Evolutionary conservation across 2,888 invertebrate genomes (phyloP).

Genomic region (Mesoligia furuncula): DNA sequence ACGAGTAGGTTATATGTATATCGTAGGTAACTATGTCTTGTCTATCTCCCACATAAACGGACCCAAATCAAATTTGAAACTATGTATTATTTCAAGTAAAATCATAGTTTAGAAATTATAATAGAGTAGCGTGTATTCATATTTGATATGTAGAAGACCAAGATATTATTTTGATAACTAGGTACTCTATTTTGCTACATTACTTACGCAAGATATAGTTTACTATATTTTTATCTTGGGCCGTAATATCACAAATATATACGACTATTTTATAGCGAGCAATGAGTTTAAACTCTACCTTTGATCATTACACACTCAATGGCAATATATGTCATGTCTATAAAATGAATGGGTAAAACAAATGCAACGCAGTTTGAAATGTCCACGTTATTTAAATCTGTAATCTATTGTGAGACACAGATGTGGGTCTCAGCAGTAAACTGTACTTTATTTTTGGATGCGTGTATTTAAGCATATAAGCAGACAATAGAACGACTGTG

Average conservation of each 20-base stretch:
- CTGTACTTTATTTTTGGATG: slow-evolving; percentile 52
- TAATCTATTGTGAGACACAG: slow-evolving; percentile 36
- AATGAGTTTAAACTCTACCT: slow-evolving; percentile 27
- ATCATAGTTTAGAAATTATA: slow-evolving; percentile 27
- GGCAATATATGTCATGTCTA: slow-evolving; percentile 29
- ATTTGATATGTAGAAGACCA: slow-evolving; percentile 14
- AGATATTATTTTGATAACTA: slow-evolving; percentile 27
- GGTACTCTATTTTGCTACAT: slow-evolving; percentile 29
- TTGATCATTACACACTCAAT: slow-evolving; percentile 32
- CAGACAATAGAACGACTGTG: slow-evolving; percentile 49
- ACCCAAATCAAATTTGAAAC: slow-evolving; percentile 54
- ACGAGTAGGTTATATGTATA: slow-evolving; percentile 1
- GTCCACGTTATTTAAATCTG: slow-evolving; percentile 23
- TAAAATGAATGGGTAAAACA: slow-evolving; percentile 23
- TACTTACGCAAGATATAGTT: slow-evolving; percentile 16
- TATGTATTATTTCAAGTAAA: slow-evolving; percentile 34
- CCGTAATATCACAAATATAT: slow-evolving; percentile 17
- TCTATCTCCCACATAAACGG: background rate
- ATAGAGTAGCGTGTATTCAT: slow-evolving; percentile 7
- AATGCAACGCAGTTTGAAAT: slow-evolving; percentile 20
- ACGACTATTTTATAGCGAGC: slow-evolving; percentile 25
- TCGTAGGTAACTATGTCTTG: background rate
- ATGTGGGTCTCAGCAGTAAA: slow-evolving; percentile 32
- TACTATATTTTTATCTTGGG: no score
- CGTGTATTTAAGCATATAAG: slow-evolving; percentile 41